Evolutionary conservation across 64 coral and sea anemone species (phyloP).

Genomic region (Stichodactyla helianthus): DNA sequence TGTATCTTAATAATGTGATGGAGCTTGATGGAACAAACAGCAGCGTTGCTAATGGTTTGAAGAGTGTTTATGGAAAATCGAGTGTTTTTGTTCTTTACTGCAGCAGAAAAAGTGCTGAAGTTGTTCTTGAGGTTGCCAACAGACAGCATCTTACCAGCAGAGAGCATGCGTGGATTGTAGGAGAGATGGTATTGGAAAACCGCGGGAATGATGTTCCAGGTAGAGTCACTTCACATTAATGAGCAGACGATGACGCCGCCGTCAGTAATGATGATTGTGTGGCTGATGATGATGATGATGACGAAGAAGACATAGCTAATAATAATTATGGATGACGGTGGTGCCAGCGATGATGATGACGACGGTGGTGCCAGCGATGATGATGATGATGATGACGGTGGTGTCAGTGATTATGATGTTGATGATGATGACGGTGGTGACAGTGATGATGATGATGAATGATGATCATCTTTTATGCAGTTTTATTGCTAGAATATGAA

Average conservation of each 20-base stretch:
- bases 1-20: background rate
- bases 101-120: background rate
- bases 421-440: no score
- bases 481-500: background rate
- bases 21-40: background rate
- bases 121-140: constrained; percentile 2
- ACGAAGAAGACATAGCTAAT: background rate
- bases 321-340: background rate
- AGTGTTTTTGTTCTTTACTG: constrained; percentile 17
- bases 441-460: no score
- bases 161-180: constrained; percentile 29
- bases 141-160: background rate
- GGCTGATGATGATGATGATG: no score
- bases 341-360: background rate
- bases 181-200: constrained; percentile 14
- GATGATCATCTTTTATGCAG: no score
- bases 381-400: no score
- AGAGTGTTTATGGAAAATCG: background rate
- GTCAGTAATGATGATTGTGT: no score
- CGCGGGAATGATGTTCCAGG: background rate
- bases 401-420: no score
- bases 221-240: background rate
- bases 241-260: background rate
- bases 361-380: no score
- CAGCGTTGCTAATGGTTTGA: background rate